Conservation (phyloP, 2,113 vertebrate species). For the Trinectes maculatus region DNA sequence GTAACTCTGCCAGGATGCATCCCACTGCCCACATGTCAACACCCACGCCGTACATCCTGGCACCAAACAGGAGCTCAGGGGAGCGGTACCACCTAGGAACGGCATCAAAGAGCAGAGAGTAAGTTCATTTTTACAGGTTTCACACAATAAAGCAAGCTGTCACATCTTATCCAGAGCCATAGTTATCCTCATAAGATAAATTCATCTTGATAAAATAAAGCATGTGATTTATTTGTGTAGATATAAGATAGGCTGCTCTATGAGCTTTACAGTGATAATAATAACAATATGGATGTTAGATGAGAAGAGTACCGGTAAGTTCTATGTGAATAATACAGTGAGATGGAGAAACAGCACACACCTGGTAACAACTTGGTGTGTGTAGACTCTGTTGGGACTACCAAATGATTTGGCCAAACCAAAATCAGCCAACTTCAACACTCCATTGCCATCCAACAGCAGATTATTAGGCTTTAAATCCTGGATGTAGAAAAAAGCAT, state of each 20-base stretch:
- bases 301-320: background rate
- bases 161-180: background rate
- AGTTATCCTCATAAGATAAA: background rate
- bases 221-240: background rate
- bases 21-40: slow-evolving; percentile 99
- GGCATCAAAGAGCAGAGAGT: slow-evolving; percentile 7
- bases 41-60: slow-evolving; percentile 97
- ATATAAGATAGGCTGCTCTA: background rate
- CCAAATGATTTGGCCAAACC: slow-evolving; percentile 97
- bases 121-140: background rate
- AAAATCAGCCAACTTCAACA: slow-evolving; percentile 97
- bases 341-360: slow-evolving; percentile 60
- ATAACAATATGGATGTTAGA: background rate
- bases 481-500: slow-evolving; percentile 69
- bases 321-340: background rate
- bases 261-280: background rate
- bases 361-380: slow-evolving; percentile 98
- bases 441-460: slow-evolving; percentile 91
- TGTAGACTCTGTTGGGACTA: slow-evolving; percentile 95
- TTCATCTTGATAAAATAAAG: background rate
- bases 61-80: slow-evolving; percentile 95
- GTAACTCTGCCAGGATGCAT: slow-evolving; percentile 95
- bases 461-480: slow-evolving; percentile 99
- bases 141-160: background rate
- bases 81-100: slow-evolving; percentile 93